These are phyloP conservation scores for Hoplias malabaricus DNA, from an alignment of 2,113 vertebrate species.

Conservation along the genomic window DNA sequence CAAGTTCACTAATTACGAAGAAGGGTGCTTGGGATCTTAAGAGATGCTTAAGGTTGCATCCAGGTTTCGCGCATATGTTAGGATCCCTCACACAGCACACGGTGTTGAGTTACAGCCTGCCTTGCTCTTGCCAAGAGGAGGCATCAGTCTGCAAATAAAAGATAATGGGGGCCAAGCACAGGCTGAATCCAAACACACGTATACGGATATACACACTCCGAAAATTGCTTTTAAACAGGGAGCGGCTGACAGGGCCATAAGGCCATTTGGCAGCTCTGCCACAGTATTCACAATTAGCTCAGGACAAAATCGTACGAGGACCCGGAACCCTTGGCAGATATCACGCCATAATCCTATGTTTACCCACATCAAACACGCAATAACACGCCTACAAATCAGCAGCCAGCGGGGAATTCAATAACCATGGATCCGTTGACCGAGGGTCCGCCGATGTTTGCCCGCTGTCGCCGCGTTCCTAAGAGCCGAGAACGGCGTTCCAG, in stretches of 20 bases:
- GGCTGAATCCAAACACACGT: constrained; percentile 48
- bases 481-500: constrained; percentile 22
- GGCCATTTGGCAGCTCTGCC: constrained; percentile 46
- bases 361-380: constrained; percentile 23
- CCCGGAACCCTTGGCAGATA: constrained; percentile 46
- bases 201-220: constrained; percentile 20
- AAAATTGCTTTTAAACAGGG: constrained; percentile 55
- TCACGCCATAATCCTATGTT: constrained; percentile 20
- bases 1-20: no score
- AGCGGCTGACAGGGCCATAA: constrained; percentile 46
- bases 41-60: no score
- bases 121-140: constrained; percentile 46
- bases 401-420: background rate
- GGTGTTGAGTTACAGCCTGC: constrained; percentile 44
- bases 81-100: constrained; percentile 35
- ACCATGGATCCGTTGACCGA: background rate
- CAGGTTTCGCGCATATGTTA: no score
- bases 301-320: constrained; percentile 23
- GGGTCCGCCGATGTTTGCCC: constrained; percentile 21
- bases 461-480: constrained; percentile 17
- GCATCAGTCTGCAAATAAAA: constrained; percentile 62
- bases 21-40: no score
- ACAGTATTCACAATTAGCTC: constrained; percentile 48
- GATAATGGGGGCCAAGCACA: constrained; percentile 62
- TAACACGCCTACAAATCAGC: constrained; percentile 16